Evolutionary conservation across 2,113 vertebrate species (phyloP), one percentile per base, ranked within the genome.

Genomic region (Protobothrops mucrosquamatus): DNA sequence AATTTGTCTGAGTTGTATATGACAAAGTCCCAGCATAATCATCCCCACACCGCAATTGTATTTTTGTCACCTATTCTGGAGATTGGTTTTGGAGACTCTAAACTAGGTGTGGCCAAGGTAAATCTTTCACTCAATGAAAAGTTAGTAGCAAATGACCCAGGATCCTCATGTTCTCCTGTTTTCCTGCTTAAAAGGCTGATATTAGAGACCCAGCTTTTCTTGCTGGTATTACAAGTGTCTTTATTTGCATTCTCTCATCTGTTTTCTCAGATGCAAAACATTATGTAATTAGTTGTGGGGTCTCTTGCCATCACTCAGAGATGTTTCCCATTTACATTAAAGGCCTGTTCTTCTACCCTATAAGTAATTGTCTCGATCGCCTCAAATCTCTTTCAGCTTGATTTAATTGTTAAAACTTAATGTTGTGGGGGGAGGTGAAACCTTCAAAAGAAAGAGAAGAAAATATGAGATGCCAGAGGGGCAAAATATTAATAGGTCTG

Each of bases 191-290:
- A 96, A 95, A 93, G 92, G 94, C 95, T 92, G 92, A 97, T 95
- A 93, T 95, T 94, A 91, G 89, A 94, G 91, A 96, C 96, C 93
- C 94, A 97, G 95, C 90, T 94, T 96, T 96, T 96, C 94, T 95
- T 94, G 95, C 94, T 95, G 92, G 89, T 96, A 92, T 96, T 96
- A 95, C 94, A 94, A 97, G 96, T 95, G 96, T 96, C 93, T 97
- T 95, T 97, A 96, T 97, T 97, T 97, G 97, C 94, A 92, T 98
- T 98, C 98, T 97, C 97, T 96, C 96, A 96, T 97, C 96, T 99
- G 97, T 99, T 99, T 98, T 98, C 96, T 98, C 98, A 98, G 98
- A 99, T 98, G 98, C 98, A 98, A 98, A 98, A 99, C 98, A 99
- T 99, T 98, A 98, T 98, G 98, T 98, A 99, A 99, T 99, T 99